Base-by-base conservation (phyloP, 2,113 vertebrate genomes). In the Lota lota region DNA sequence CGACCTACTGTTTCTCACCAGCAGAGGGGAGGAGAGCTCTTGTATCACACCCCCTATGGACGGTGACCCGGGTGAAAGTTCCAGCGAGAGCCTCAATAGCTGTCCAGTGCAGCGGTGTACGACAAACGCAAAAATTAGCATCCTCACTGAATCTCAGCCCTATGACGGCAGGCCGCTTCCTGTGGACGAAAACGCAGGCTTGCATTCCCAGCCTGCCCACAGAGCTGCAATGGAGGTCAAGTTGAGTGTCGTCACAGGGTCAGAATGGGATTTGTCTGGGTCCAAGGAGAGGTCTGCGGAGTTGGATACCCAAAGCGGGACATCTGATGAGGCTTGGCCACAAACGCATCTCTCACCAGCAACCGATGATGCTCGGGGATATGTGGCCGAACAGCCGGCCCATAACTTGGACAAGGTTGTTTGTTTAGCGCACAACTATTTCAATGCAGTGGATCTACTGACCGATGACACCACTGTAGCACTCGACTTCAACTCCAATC, bases 401-500 rank as follows among this genome's bases (percentile, higher is more conserved):
- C 19, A 54, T 7, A 59, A 73, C 8, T n/a, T 73, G n/a, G 63
- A 40, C 53, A 56, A 56, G 16, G 40, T 47, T 8, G 40, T 47
- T 47, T 10, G 40, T 47, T 47, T 47, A 12, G 40, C 7, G 10
- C 40, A 18, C 53, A 18, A 17, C 17, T n/a, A 10, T 18, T 17
- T 56, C 16, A 56, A 18, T 14, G 53, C 53, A 56, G n/a, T 5
- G 53, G n/a, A 56, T 18, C 53, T n/a, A 6, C 17, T 56, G 53
- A 53, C 53, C n/a, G 3, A 1, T 56, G 53, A 18, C 5, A 10
- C 53, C n/a, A 14, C 53, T 64, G 15, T 12, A 19, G 12, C 61
- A 64, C 60, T 88, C 22, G 89, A 92, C 69, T 80, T 79, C 62
- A 89, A 90, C 67, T 69, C 83, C 22, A 90, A 88, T 58, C 3